Evolutionary conservation across 2,113 vertebrate genomes (phyloP).

Genomic region (Catharus fuscescens): DNA sequence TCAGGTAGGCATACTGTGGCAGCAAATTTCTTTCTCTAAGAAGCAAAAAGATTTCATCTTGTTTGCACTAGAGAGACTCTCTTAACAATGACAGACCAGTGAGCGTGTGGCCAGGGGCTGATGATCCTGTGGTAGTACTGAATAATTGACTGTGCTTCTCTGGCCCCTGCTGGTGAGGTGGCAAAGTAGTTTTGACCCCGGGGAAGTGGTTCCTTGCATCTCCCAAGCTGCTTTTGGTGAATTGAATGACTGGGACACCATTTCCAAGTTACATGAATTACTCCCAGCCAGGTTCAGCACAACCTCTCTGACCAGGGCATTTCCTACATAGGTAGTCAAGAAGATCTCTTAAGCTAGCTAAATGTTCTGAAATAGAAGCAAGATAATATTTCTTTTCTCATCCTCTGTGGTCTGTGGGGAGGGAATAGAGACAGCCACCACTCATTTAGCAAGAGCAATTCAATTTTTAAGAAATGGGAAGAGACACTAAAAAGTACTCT

Average conservation of each 20-base stretch:
- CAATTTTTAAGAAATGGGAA: constrained; percentile 55
- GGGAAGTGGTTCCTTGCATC: background rate
- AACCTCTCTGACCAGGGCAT: background rate
- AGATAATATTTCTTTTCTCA: constrained; percentile 22
- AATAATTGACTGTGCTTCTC: background rate
- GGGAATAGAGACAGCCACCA: constrained; percentile 50
- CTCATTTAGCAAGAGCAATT: constrained; percentile 50
- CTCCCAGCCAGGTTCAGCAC: background rate
- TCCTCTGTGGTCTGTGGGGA: constrained; percentile 14
- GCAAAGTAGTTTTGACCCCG: background rate
- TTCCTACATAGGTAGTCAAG: background rate
- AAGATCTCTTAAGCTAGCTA: background rate
- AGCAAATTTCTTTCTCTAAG: background rate
- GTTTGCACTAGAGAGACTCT: background rate
- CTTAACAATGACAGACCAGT: background rate
- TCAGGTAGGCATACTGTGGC: background rate
- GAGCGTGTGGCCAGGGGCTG: background rate
- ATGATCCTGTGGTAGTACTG: background rate
- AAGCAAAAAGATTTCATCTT: background rate
- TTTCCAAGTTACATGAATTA: background rate
- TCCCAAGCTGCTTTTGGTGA: background rate
- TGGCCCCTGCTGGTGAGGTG: background rate
- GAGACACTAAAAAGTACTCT: constrained; percentile 31
- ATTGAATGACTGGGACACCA: background rate
- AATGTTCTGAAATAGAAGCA: constrained; percentile 18